Conservation (phyloP, 1,140 invertebrate genomes). For the Diuraphis noxia region DNA sequence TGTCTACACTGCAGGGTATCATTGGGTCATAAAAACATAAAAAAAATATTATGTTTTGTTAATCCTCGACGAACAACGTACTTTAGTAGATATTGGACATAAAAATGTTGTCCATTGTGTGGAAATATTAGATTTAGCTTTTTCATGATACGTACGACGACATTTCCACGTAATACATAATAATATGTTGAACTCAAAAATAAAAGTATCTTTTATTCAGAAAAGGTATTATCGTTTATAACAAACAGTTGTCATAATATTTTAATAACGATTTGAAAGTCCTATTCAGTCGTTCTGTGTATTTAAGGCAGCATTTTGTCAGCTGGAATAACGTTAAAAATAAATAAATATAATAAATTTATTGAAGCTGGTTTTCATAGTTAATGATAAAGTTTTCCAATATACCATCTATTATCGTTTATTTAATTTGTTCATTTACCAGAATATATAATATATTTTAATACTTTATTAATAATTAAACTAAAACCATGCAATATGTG, state of each 20-base stretch:
- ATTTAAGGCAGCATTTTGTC: not conserved
- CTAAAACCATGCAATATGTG: not conserved
- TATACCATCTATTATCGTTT: not conserved
- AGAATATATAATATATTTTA: no score
- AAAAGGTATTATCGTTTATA: not conserved
- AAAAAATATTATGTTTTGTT: not conserved
- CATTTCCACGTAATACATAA: not conserved
- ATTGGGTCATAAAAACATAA: not conserved
- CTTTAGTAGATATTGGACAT: not conserved
- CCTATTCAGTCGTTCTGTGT: not conserved
- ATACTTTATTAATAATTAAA: not conserved
- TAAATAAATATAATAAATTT: not conserved
- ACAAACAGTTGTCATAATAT: not conserved
- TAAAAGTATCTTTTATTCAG: not conserved
- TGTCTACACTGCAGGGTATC: not conserved
- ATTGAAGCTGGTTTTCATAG: not conserved
- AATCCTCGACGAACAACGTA: not conserved
- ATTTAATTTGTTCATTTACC: not conserved
- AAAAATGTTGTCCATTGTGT: not conserved
- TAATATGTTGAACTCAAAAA: not conserved
- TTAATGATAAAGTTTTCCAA: not conserved
- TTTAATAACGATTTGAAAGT: not conserved
- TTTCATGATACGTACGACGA: not conserved
- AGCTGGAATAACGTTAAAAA: not conserved
- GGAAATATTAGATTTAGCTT: not conserved